These are phyloP conservation scores for Hippocampus guttulatus DNA, from an alignment of 2,113 vertebrate species.

Conservation along the genomic window DNA sequence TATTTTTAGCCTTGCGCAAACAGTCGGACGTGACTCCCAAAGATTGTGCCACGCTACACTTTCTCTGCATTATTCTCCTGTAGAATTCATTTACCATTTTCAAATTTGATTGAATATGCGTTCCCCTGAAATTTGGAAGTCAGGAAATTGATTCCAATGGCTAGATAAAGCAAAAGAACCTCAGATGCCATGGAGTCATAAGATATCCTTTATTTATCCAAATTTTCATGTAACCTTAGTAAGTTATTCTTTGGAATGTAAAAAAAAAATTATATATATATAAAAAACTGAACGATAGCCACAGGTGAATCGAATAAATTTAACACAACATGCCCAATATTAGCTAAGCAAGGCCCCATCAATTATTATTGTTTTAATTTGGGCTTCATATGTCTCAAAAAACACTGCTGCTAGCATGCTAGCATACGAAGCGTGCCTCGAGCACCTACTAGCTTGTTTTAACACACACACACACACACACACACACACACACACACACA, in stretches of 20 bases:
- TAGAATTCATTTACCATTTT: slow-evolving; percentile 34
- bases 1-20: slow-evolving; percentile 54
- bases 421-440: not conserved
- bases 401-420: not conserved
- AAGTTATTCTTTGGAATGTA: not conserved
- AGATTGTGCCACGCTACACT: slow-evolving; percentile 17
- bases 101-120: not conserved
- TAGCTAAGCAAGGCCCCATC: not conserved
- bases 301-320: not conserved
- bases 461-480: not conserved
- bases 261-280: no score
- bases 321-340: not conserved
- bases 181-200: not conserved
- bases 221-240: not conserved
- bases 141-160: not conserved
- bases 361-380: not conserved
- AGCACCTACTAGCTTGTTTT: not conserved
- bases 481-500: not conserved
- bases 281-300: no score
- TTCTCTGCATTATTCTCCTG: slow-evolving; percentile 17
- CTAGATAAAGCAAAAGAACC: not conserved
- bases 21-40: slow-evolving; percentile 50
- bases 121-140: not conserved
- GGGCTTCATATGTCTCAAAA: not conserved
- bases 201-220: no score